Base-by-base conservation (phyloP, 2,113 vertebrate species). In the Nerophis ophidion region DNA sequence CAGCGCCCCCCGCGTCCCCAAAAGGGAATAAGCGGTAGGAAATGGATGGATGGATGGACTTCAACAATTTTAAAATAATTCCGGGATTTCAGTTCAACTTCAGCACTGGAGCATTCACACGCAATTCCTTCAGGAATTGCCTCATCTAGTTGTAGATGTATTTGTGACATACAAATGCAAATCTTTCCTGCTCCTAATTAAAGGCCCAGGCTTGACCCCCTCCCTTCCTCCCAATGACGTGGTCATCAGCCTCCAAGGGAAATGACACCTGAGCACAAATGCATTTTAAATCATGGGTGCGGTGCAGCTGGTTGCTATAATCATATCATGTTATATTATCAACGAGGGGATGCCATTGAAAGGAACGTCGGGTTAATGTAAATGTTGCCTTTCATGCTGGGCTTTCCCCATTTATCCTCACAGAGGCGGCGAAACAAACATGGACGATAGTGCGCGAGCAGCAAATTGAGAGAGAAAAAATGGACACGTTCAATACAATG, bases 381-480 rank as follows among this genome's bases (percentile, higher is more conserved):
- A 26, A 26, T 57, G 57, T 52, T 57, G 67, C 59, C 61, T 65
- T 61, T 50, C 63, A 71, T 68, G 74, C 59, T 44, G 40, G 40
- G 40, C 40, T 11, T 44, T 12, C 40, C 10, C 40, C 40, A 44
- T 44, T 44, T 63, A 68, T 26, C 71, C 74, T 75, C 48, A 56
- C 5, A 19, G 10, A 56, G 10, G 19, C 63, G 49, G 47, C 50
- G 26, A 26, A 26, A 26, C 26, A 61, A 70, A 77, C 55, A 63
- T 35, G 59, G 34, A 49, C 48, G 56, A 48, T 35, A 51, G 16
- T 53, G 68, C 56, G 60, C 67, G 68, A 70, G 74, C 66, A 71
- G 79, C 82, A 81, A 81, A 74, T 35, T 44, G 42, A 77, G 65
- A 66, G 44, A 70, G n/a, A 62, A 19, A 6, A 16, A 17, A 56